Percentiles rank a stretch among this genome's conserved stretches.
phyloP scores from a whole-genome alignment of 2,113 vertebrate genomes.

The Laticauda colubrina region DNA sequence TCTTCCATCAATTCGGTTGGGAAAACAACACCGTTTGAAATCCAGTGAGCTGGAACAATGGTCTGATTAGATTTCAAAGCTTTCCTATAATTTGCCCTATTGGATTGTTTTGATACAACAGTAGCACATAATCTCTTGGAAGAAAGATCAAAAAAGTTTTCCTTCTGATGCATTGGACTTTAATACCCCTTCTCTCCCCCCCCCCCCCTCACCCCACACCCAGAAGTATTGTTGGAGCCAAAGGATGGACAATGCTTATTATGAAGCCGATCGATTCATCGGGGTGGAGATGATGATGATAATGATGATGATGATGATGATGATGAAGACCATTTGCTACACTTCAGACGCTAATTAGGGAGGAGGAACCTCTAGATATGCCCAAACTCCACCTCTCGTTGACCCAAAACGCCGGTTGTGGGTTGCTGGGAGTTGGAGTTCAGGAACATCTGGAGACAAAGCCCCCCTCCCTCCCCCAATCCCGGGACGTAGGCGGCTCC shows the following conservation, averaged over 20 bases:
- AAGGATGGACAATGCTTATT: neutral
- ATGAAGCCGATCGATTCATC: neutral
- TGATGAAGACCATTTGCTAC: neutral
- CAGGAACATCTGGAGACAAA: neutral
- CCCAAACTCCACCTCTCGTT: neutral
- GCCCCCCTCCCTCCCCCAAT: neutral
- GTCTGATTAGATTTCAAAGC: neutral
- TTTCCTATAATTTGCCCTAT: neutral
- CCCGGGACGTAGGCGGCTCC: neutral
- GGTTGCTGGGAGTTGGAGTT: neutral
- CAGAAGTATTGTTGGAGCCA: neutral
- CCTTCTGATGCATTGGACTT: neutral
- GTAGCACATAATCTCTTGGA: neutral
- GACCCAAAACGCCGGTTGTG: neutral
- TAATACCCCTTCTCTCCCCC: fast-evolving
- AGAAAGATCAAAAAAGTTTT: neutral
- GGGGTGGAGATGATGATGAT: neutral
- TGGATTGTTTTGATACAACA: neutral
- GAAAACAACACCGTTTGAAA: neutral
- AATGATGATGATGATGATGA: neutral
- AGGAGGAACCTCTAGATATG: neutral
- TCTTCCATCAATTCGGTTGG: neutral
- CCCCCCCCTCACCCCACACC: neutral
- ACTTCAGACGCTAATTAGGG: neutral
- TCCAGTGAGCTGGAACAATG: neutral